Percentiles rank a stretch among this genome's conserved stretches.
phyloP scores from a whole-genome alignment of 2,797 vertebrate genomes.

The Melanogrammus aeglefinus region DNA sequence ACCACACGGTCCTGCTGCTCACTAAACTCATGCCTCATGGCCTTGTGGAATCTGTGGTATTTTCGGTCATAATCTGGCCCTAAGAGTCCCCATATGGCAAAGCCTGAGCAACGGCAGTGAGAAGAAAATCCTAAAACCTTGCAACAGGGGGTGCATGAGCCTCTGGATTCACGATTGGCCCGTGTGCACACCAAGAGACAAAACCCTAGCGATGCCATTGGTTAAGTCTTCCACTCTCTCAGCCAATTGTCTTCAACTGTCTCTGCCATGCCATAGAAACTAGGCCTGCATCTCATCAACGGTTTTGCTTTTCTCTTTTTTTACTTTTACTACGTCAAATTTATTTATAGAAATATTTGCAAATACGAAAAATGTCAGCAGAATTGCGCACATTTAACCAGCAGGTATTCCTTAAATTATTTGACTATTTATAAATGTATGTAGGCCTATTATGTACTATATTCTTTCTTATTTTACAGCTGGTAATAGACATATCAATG shows the following conservation, averaged over 20 bases:
- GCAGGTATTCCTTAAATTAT: background rate
- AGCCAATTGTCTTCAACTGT: slow-evolving; percentile 55
- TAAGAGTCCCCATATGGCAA: slow-evolving; percentile 45
- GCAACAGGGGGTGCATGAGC: slow-evolving; percentile 60
- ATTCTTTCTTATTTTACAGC: too few relatives aligned
- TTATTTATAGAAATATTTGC: slow-evolving; percentile 28
- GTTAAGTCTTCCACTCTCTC: slow-evolving; percentile 40
- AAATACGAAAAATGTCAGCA: background rate
- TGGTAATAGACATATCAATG: background rate
- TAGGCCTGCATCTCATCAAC: slow-evolving; percentile 53
- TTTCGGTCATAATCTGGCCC: slow-evolving; percentile 62
- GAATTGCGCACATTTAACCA: background rate
- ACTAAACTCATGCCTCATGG: slow-evolving; percentile 45
- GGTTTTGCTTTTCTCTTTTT: slow-evolving; percentile 27
- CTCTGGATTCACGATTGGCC: slow-evolving; percentile 60
- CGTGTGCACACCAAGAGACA: slow-evolving; percentile 36
- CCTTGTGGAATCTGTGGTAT: slow-evolving; percentile 47
- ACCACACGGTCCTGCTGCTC: slow-evolving; percentile 39
- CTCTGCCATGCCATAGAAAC: slow-evolving; percentile 67
- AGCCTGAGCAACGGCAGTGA: slow-evolving; percentile 54
- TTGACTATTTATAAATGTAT: background rate
- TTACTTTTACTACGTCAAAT: slow-evolving; percentile 19
- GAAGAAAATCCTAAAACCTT: slow-evolving; percentile 55
- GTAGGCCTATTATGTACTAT: too few relatives aligned
- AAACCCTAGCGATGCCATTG: slow-evolving; percentile 53